phyloP scores from a whole-genome alignment of 37 sponge, comb jelly and placozoan species.

The Ianthella basta region DNA sequence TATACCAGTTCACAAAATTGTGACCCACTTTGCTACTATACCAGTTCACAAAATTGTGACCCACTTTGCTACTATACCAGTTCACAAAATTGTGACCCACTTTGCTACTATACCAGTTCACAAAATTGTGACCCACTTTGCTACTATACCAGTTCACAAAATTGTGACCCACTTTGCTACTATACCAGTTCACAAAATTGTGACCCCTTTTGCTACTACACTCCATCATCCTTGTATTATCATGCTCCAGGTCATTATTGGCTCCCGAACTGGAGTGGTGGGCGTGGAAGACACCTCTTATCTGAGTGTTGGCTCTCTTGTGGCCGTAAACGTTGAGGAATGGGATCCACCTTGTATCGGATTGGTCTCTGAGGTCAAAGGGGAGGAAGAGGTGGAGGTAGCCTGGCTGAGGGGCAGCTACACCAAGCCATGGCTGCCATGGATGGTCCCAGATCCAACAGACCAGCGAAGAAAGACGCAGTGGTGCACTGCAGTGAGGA shows the following conservation, averaged over 20 bases:
- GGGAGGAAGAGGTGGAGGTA: background rate
- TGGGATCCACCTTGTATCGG: background rate
- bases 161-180: too few species aligned
- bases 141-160: too few species aligned
- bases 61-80: too few species aligned
- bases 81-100: too few species aligned
- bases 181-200: too few species aligned
- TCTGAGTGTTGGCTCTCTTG: background rate
- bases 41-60: too few species aligned
- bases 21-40: too few species aligned
- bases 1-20: too few species aligned
- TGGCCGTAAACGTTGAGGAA: background rate
- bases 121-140: too few species aligned
- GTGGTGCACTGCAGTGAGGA: background rate
- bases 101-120: too few species aligned
- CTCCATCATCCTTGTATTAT: too few species aligned
- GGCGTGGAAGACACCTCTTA: constrained; percentile 2
- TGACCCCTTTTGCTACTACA: too few species aligned
- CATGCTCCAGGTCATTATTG: background rate
- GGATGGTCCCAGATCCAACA: constrained; percentile 8
- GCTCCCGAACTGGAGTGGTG: background rate
- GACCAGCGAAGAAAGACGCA: background rate
- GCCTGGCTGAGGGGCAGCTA: background rate
- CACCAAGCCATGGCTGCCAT: background rate
- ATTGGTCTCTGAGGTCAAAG: background rate